Percentiles rank a stretch among this genome's conserved stretches.
Evolutionary conservation across 2,797 vertebrate species (phyloP).

Genomic region (Ceyx erithaca): DNA sequence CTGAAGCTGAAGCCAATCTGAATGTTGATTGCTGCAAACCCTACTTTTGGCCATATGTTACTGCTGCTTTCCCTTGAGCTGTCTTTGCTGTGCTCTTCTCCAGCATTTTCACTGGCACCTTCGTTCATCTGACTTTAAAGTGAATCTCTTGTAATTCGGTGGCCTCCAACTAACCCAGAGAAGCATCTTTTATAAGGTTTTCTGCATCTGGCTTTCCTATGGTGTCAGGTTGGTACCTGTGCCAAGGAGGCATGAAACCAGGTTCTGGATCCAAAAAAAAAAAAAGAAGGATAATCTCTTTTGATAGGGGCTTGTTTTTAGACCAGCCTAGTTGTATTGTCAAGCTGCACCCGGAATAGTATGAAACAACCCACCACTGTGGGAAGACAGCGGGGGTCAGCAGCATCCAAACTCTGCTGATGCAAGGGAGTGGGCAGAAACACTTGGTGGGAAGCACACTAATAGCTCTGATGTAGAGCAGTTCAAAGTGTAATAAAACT

Average conservation of each 20-base stretch:
- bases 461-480: neutral
- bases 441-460: neutral
- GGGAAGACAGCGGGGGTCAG: neutral
- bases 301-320: neutral
- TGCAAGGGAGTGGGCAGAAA: neutral
- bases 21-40: constrained; percentile 72
- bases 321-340: neutral
- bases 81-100: constrained; percentile 62
- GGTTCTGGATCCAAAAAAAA: neutral
- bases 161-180: neutral
- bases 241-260: neutral
- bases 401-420: neutral
- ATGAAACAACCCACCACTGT: neutral
- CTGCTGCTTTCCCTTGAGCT: constrained; percentile 63
- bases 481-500: neutral
- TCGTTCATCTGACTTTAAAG: constrained; percentile 48
- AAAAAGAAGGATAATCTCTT: neutral
- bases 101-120: constrained; percentile 65
- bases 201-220: neutral
- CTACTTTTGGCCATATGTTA: constrained; percentile 74
- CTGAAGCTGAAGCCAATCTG: constrained; percentile 73
- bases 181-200: neutral
- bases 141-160: neutral
- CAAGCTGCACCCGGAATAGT: neutral
- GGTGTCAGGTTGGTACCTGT: neutral